Base-by-base conservation (phyloP, 1,140 invertebrate species). In the Diabrotica undecimpunctata region DNA sequence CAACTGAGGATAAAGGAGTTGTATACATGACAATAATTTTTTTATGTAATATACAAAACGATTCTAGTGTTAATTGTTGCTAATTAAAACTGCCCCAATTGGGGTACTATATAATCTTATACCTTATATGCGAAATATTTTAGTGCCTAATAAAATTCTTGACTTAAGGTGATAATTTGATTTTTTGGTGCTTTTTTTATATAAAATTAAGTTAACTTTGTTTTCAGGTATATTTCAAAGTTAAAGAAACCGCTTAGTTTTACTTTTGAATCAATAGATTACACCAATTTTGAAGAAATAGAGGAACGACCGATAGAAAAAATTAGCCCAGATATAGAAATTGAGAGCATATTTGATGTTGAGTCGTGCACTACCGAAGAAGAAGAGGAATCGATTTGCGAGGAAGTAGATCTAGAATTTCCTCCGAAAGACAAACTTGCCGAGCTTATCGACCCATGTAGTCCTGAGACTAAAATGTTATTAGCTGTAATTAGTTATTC, bases 401-500 rank as follows among this genome's bases (percentile, higher is more conserved):
- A 62, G 53, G 9, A 60, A 13, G 10, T 66, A 12, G 60, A 71
- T 13, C 58, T 60, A 25, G 58, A 61, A 50, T 61, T 66, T 14
- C 68, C 71, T 13, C 12, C 60, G 0, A 73, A 67, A 68, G 62
- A 71, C 35, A 46, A 72, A 52, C 35, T 75, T 39, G 55, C 66
- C n/a, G 54, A 60, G 53, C 51, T 74, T 6, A 74, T 75, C 12
- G 66, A 71, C n/a, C 71, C 71, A 6, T 65, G 69, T 25, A 68
- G 66, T 12, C 57, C 67, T 5, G 66, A 74, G 63, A 64, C 50
- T 8, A 70, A 69, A 36, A 65, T 69, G 8, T 59, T 75, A 11
- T 54, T 75, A 7, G 65, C 71, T 13, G 66, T 74, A 0, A 46
- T 74, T 6, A 66, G 59, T 41, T 66, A 64, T 60, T 39, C 71